Conservation (phyloP, 2,888 invertebrate genomes). For the Neoscelio sp. region DNA sequence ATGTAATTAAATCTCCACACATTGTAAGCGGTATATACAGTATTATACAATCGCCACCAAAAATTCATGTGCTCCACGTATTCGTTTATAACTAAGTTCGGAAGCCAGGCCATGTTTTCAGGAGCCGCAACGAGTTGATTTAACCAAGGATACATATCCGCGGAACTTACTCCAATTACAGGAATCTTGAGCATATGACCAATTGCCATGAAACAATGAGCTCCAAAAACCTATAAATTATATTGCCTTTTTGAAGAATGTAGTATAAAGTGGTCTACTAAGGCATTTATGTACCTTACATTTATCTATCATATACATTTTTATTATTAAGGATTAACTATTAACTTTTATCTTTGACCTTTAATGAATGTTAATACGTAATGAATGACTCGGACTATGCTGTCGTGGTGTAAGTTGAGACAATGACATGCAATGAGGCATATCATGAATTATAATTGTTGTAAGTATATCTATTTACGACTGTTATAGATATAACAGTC, state of each 20-base stretch:
- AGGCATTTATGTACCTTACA: too few species aligned
- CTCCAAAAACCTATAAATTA: slow-evolving; percentile 59
- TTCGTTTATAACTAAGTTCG: slow-evolving; percentile 50
- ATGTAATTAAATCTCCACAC: slow-evolving; percentile 48
- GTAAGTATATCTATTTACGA: too few species aligned
- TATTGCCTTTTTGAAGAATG: too few species aligned
- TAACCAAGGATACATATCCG: slow-evolving; percentile 71
- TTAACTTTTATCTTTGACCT: too few species aligned
- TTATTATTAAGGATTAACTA: too few species aligned
- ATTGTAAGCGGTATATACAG: slow-evolving; percentile 50
- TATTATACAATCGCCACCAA: slow-evolving; percentile 67
- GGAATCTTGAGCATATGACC: slow-evolving; percentile 72
- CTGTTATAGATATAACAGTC: too few species aligned
- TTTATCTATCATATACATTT: too few species aligned
- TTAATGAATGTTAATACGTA: too few species aligned
- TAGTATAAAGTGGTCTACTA: not conserved
- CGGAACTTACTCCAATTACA: slow-evolving; percentile 65
- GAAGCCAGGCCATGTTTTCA: slow-evolving; percentile 69
- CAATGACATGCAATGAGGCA: too few species aligned
- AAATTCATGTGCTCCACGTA: slow-evolving; percentile 64
- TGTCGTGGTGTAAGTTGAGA: too few species aligned
- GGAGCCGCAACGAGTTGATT: slow-evolving; percentile 71
- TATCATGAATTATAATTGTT: too few species aligned
- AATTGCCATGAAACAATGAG: slow-evolving; percentile 70
- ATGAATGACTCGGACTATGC: too few species aligned